phyloP scores from a whole-genome alignment of 2,888 invertebrate species.

The Neelides folsomi region DNA sequence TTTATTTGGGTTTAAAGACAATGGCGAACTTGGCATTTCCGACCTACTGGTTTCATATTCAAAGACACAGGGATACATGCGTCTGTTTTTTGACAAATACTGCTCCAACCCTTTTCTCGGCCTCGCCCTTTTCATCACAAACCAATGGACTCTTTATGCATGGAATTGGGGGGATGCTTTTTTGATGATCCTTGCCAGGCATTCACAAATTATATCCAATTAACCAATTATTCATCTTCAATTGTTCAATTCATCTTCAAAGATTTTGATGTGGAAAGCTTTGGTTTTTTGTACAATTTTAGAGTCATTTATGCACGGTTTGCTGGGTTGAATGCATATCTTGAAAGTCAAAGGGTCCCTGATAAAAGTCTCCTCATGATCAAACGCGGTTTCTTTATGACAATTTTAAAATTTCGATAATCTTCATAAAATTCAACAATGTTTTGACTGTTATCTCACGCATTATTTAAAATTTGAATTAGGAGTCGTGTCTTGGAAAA shows the following conservation, averaged over 20 bases:
- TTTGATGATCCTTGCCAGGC: conserved; percentile 20
- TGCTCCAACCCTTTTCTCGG: conserved; percentile 15
- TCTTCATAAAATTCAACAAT: no score
- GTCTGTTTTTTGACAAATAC: conserved; percentile 13
- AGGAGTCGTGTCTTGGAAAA: conserved; percentile 20
- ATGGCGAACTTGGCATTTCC: no score
- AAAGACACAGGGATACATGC: conserved; percentile 5
- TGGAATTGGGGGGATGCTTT: conserved; percentile 30
- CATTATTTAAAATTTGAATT: background rate
- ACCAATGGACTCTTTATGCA: conserved; percentile 23
- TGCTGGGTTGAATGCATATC: conserved; percentile 14
- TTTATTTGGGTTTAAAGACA: no score
- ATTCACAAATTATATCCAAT: no score
- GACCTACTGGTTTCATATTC: no score
- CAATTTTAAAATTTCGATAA: background rate
- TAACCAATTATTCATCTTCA: no score
- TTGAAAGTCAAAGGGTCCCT: conserved; percentile 13
- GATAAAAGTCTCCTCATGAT: conserved; percentile 13
- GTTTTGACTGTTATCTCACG: background rate
- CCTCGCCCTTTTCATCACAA: conserved; percentile 14
- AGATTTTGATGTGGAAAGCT: no score
- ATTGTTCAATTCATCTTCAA: no score
- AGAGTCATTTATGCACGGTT: conserved; percentile 18
- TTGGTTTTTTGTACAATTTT: no score
- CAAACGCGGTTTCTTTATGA: conserved; percentile 4